Conservation (phyloP, 2,888 invertebrate genomes). For the Scaptomyza polygonia region DNA sequence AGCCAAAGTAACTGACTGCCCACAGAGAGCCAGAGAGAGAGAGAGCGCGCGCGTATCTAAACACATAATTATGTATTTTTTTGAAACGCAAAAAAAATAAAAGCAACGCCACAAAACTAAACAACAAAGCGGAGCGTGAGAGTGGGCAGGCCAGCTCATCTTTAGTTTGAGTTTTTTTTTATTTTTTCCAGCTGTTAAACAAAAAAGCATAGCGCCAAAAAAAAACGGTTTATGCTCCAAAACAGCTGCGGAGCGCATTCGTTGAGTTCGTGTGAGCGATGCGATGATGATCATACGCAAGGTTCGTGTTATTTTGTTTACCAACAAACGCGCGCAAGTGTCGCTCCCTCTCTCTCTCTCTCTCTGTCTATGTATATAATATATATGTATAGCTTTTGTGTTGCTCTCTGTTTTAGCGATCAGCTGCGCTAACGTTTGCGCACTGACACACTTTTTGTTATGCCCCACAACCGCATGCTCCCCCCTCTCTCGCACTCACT, state of each 20-base stretch:
- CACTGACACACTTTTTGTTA: constrained; percentile 74
- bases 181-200: constrained; percentile 47
- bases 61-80: constrained; percentile 79
- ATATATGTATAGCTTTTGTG: constrained; percentile 13
- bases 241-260: constrained; percentile 62
- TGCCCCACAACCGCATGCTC: neutral
- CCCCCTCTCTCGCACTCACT: neutral
- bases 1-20: constrained; percentile 52
- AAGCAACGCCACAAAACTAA: constrained; percentile 45
- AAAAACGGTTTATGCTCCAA: constrained; percentile 63
- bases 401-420: constrained; percentile 46
- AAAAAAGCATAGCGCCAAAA: constrained; percentile 62
- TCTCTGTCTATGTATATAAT: neutral
- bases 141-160: constrained; percentile 2
- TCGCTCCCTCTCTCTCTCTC: constrained; percentile 15
- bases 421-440: constrained; percentile 78
- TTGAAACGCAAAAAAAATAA: constrained; percentile 73
- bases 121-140: neutral
- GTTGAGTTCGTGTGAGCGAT: constrained; percentile 12
- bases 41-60: constrained; percentile 60
- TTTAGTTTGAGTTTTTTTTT: neutral
- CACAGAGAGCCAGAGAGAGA: constrained; percentile 8
- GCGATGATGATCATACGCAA: constrained; percentile 62
- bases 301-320: constrained; percentile 76
- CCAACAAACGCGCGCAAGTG: constrained; percentile 64